Evolutionary conservation across 2,888 invertebrate species (phyloP), one percentile per base, ranked within the genome.

Genomic region (Hypolimnas misippus): DNA sequence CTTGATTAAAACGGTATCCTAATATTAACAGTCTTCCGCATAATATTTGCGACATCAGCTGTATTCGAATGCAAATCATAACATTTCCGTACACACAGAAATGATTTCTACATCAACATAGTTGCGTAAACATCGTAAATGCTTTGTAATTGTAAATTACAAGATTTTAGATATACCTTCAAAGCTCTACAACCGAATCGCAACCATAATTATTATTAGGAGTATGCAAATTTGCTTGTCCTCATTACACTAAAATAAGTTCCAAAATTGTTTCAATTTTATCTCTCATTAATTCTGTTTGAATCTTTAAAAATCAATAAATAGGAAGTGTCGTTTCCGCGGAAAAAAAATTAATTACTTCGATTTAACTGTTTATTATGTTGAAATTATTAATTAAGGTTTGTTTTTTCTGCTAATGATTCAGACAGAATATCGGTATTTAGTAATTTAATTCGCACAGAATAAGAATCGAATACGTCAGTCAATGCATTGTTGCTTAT

Each of bases 61-160:
- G 70, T 72, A 71, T 73, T 73, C 65, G 73, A 77, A 79, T 81
- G 76, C 76, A 78, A 81, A 81, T 81, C 72, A 74, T 77, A 76
- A 75, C 75, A 76, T 77, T 82, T 82, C 81, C 77, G 79, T 66
- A 65, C 65, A 74, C 66, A 70, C 60, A 67, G 65, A 74, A 74
- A 76, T 73, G 73, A 77, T 79, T 76, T 79, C 77, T 73, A 65
- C 62, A 61, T 65, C 63, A 63, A 62, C 61, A 50, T 56, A 62
- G 55, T 70, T 71, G 66, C 72, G 58, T 71, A 70, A 72, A 66
- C 63, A 62, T 58, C 53, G 46, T 65, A 62, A 69, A 65, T 67
- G 64, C 66, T 66, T 69, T 68, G 66, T 73, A 71, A 73, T 72
- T 65, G 65, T 68, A 62, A 68, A 70, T 66, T 59, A 62, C 60